A percentile compares a stretch with the other conserved stretches of the same genome.
Conservation (phyloP, 2,797 vertebrate genomes). For the Otus scops region DNA sequence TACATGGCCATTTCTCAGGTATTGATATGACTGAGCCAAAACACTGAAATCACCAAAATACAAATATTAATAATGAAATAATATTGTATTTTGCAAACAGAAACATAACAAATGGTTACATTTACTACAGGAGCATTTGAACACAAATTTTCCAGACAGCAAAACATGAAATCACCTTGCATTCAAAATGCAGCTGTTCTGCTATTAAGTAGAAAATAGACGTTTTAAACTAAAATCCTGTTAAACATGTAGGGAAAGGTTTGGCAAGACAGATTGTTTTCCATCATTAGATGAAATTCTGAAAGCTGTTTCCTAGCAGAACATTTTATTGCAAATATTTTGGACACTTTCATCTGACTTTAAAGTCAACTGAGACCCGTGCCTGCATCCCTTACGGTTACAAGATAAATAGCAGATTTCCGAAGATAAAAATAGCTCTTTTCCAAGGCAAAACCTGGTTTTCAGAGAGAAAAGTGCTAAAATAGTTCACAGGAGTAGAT, state of each 20-base stretch:
- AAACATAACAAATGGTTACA: background rate
- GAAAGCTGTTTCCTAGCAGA: conserved; percentile 9
- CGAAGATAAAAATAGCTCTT: background rate
- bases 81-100: background rate
- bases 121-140: background rate
- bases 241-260: background rate
- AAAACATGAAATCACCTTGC: background rate
- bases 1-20: background rate
- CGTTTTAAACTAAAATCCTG: background rate
- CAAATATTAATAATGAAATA: background rate
- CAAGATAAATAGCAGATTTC: conserved; percentile 13
- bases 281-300: background rate
- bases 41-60: background rate
- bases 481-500: background rate
- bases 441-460: background rate
- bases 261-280: background rate
- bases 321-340: conserved; percentile 16
- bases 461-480: background rate
- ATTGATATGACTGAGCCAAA: background rate
- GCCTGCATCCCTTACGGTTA: background rate
- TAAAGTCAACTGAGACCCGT: background rate
- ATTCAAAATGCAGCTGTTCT: conserved; percentile 1
- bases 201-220: background rate
- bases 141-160: background rate
- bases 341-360: conserved; percentile 7